Percentiles rank a stretch among this genome's conserved stretches.
phyloP scores from a whole-genome alignment of 1,140 invertebrate genomes.

The Drosophila fuyamai region DNA sequence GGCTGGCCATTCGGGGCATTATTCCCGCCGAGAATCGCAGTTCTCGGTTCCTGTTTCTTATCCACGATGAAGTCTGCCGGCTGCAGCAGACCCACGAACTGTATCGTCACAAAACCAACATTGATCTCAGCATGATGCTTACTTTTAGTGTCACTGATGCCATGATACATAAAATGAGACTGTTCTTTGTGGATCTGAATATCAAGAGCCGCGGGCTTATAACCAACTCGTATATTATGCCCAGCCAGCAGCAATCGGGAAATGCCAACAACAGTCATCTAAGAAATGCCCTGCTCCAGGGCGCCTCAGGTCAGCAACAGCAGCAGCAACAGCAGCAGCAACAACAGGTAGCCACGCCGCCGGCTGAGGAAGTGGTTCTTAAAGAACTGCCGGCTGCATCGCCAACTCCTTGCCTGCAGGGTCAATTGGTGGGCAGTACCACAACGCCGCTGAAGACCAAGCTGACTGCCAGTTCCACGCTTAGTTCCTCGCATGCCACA shows the following conservation, averaged over 20 bases:
- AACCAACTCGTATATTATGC: constrained; percentile 74
- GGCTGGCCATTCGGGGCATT: constrained; percentile 73
- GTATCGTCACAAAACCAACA: constrained; percentile 67
- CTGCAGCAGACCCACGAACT: constrained; percentile 71
- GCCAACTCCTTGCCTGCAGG: constrained; percentile 61
- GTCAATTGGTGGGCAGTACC: constrained; percentile 59
- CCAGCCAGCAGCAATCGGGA: constrained; percentile 29
- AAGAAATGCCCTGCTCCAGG: constrained; percentile 64
- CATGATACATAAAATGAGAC: constrained; percentile 82
- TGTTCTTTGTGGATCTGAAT: constrained; percentile 81
- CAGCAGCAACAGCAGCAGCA: constrained; percentile 34
- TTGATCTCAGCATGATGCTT: constrained; percentile 74
- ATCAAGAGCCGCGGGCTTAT: constrained; percentile 83
- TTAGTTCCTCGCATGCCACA: constrained; percentile 82
- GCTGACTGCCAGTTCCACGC: constrained; percentile 51
- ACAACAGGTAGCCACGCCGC: constrained; percentile 11
- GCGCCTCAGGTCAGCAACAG: constrained; percentile 25
- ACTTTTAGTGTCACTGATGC: constrained; percentile 75
- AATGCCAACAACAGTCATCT: constrained; percentile 60
- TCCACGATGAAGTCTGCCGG: constrained; percentile 77
- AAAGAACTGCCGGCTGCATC: constrained; percentile 51
- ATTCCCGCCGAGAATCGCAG: constrained; percentile 74
- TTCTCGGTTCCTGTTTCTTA: constrained; percentile 78
- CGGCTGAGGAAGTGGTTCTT: constrained; percentile 20
- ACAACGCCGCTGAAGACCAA: constrained; percentile 53